Conservation (phyloP, 1,140 invertebrate species). For the Drosophila tani region DNA sequence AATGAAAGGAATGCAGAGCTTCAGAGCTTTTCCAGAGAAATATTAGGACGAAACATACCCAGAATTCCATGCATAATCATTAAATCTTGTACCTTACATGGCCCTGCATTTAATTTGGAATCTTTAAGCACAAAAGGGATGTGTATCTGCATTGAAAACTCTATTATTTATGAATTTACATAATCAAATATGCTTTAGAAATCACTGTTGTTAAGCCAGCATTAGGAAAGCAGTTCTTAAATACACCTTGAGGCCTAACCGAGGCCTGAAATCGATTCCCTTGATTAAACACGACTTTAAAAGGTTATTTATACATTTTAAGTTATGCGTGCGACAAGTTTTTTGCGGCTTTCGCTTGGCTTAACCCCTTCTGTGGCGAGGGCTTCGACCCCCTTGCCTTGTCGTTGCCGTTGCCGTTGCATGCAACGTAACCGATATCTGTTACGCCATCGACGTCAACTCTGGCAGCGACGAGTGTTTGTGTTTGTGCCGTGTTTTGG, state of each 20-base stretch:
- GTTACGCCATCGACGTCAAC: conserved; percentile 45
- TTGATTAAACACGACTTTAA: background rate
- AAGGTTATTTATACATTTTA: conserved; percentile 29
- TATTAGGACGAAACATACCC: background rate
- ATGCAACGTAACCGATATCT: conserved; percentile 47
- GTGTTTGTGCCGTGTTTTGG: conserved; percentile 22
- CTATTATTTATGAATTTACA: conserved; percentile 2
- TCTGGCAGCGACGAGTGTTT: conserved; percentile 21
- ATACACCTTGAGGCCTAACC: background rate
- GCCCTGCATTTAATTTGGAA: too few species aligned
- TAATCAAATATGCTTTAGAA: conserved; percentile 2
- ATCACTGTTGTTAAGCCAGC: background rate
- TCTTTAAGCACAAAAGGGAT: background rate
- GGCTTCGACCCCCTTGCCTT: conserved; percentile 7
- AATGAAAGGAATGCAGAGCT: background rate
- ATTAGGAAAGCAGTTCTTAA: background rate
- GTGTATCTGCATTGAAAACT: background rate
- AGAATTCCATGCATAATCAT: background rate
- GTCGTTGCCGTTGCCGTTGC: conserved; percentile 14
- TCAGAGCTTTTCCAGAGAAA: background rate
- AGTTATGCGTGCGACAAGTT: conserved; percentile 44
- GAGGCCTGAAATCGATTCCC: conserved; percentile 9
- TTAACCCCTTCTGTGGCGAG: conserved; percentile 3
- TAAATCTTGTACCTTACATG: too few species aligned
- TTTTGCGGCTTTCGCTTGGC: background rate